Evolutionary conservation across 2,888 invertebrate species (phyloP), one percentile per base, ranked within the genome.

Genomic region (Odontocerum albicorne): DNA sequence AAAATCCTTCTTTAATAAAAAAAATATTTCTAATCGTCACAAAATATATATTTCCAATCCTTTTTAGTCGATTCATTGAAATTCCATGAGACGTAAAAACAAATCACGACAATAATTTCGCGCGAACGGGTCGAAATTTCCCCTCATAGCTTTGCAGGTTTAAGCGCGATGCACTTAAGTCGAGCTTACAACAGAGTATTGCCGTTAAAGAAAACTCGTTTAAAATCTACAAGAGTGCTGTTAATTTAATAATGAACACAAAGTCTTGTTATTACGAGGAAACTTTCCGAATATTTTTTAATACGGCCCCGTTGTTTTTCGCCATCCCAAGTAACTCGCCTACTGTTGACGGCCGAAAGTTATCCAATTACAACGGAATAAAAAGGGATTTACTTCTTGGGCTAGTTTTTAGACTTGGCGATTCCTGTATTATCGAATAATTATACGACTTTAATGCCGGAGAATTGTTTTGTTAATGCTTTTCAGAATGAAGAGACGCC

Each of bases 171-270:
- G 44, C 44, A 44, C 44, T 44, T 12, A 19, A 46, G 21, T 46
- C 20, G n/a, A 45, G 17, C 36, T 17, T 10, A 21, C 16, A 33
- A 15, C 42, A 38, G 20, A 43, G 27, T 43, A 35, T 36, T 43
- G 20, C 35, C 16, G 4, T 52, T 45, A 38, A 44, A 39, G 40
- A 46, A 55, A 59, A 44, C 59, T 56, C 53, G 53, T 50, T 59
- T 53, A 50, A 49, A 59, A 43, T 52, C 53, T 53, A 54, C 47
- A 36, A 49, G 38, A 31, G 45, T 47, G 32, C 53, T 50, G 56
- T 56, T 59, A 59, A 59, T 59, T 59, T 53, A 59, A 59, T 59
- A 59, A 59, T 32, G 53, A 59, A 56, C 55, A 59, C 49, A 47
- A 46, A 57, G 49, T 27, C 50, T 59, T 27, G 46, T 51, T 56